A percentile compares a stretch with the other conserved stretches of the same genome.
phyloP scores from a whole-genome alignment of 2,888 invertebrate genomes.

The Cylloceria caligata region DNA sequence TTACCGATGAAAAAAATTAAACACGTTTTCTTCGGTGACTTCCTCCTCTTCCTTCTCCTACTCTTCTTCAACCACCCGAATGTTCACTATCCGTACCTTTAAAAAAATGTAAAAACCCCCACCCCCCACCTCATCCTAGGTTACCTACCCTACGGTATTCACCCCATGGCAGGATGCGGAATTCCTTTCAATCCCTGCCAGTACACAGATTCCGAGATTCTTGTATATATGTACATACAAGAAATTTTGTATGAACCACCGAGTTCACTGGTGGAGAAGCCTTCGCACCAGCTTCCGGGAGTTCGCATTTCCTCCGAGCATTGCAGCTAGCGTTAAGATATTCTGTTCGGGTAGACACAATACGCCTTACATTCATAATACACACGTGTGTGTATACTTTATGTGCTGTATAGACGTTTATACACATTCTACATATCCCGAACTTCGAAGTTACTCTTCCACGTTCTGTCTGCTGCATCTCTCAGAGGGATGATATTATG shows the following conservation, averaged over 20 bases:
- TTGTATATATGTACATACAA: neutral
- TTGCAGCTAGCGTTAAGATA: neutral
- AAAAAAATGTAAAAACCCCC: too few relatives aligned
- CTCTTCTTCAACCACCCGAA: too few relatives aligned
- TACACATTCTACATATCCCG: constrained; percentile 10
- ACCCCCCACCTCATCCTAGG: too few relatives aligned
- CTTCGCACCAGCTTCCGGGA: neutral
- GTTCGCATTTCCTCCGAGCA: constrained; percentile 2
- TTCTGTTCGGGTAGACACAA: constrained; percentile 34
- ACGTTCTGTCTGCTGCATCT: constrained; percentile 1
- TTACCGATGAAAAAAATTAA: too few relatives aligned
- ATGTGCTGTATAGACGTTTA: neutral
- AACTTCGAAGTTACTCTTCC: constrained; percentile 18
- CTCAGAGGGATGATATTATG: constrained; percentile 49
- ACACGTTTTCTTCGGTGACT: too few relatives aligned
- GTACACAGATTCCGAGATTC: neutral
- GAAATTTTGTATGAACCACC: neutral
- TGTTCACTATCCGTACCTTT: too few relatives aligned
- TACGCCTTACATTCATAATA: constrained; percentile 14
- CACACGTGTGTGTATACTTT: constrained; percentile 23
- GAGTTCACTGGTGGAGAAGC: neutral
- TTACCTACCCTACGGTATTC: too few relatives aligned
- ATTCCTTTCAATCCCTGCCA: neutral
- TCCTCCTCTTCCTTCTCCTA: too few relatives aligned
- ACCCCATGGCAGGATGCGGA: too few relatives aligned